Percentiles rank a stretch among this genome's conserved stretches.
phyloP scores from a whole-genome alignment of 1,140 invertebrate species.

The Oppia nitens region DNA sequence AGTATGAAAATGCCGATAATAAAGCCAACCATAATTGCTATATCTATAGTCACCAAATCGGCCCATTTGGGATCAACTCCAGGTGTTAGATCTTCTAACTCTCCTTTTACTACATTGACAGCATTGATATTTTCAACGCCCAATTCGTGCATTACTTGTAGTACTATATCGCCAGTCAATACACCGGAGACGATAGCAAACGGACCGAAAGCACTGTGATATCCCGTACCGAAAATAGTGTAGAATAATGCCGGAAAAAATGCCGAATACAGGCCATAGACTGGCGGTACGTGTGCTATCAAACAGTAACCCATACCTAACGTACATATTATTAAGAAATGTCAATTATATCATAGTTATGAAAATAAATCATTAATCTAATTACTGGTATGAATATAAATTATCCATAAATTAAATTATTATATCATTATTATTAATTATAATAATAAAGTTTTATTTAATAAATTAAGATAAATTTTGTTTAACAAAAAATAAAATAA shows the following conservation, averaged over 20 bases:
- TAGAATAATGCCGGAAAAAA: slow-evolving; percentile 36
- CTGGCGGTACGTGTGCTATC: slow-evolving; percentile 31
- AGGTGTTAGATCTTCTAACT: not conserved
- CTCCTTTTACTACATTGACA: not conserved
- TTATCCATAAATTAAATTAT: no score
- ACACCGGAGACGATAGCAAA: slow-evolving; percentile 13
- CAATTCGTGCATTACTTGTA: not conserved
- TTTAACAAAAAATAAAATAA: no score
- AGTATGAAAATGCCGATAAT: slow-evolving; percentile 11
- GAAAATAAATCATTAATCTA: no score
- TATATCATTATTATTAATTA: no score
- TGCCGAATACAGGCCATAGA: slow-evolving; percentile 36
- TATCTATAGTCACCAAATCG: slow-evolving; percentile 1
- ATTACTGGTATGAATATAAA: no score
- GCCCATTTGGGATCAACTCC: no score
- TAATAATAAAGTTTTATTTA: no score
- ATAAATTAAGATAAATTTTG: no score
- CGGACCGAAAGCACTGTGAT: slow-evolving; percentile 27
- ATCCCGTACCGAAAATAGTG: slow-evolving; percentile 35
- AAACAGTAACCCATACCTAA: slow-evolving; percentile 33
- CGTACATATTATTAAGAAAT: not conserved
- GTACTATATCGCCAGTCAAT: slow-evolving; percentile 9
- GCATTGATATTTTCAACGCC: not conserved
- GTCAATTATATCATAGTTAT: not conserved
- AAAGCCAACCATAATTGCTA: slow-evolving; percentile 8